Conservation (phyloP, 2,797 vertebrate species). For the Falco biarmicus region DNA sequence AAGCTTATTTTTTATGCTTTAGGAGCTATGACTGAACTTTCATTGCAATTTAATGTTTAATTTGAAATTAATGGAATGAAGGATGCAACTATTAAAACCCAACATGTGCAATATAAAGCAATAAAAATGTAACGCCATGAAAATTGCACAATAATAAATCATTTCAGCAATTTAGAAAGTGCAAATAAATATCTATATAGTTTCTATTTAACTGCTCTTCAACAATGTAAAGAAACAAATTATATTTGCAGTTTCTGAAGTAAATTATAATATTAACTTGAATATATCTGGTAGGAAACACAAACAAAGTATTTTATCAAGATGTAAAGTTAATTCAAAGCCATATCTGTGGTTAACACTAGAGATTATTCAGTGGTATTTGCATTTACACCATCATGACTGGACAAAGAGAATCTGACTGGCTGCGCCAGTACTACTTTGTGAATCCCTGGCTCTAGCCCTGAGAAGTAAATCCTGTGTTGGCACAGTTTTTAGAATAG, state of each 20-base stretch:
- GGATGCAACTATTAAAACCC: slow-evolving; percentile 65
- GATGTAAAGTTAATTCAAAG: background rate
- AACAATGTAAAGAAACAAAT: slow-evolving; percentile 74
- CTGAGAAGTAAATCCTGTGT: background rate
- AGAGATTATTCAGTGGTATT: background rate
- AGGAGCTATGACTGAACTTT: slow-evolving; percentile 46
- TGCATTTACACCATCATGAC: background rate
- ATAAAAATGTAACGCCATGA: slow-evolving; percentile 69
- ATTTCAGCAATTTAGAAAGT: slow-evolving; percentile 42
- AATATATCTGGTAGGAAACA: slow-evolving; percentile 13
- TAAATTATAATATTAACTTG: slow-evolving; percentile 44
- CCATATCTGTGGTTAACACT: background rate
- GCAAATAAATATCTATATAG: slow-evolving; percentile 65
- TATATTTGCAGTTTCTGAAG: slow-evolving; percentile 56
- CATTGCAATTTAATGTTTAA: slow-evolving; percentile 67
- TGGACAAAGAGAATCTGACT: background rate
- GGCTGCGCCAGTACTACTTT: background rate
- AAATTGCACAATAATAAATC: slow-evolving; percentile 63
- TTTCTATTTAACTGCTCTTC: slow-evolving; percentile 74
- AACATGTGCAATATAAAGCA: slow-evolving; percentile 40
- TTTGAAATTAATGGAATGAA: slow-evolving; percentile 76
- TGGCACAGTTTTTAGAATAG: background rate
- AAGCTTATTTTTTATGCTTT: slow-evolving; percentile 15
- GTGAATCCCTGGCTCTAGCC: background rate
- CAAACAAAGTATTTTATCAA: background rate